phyloP scores from a whole-genome alignment of 2,888 invertebrate genomes.

The Drepanosiphum platanoidis region DNA sequence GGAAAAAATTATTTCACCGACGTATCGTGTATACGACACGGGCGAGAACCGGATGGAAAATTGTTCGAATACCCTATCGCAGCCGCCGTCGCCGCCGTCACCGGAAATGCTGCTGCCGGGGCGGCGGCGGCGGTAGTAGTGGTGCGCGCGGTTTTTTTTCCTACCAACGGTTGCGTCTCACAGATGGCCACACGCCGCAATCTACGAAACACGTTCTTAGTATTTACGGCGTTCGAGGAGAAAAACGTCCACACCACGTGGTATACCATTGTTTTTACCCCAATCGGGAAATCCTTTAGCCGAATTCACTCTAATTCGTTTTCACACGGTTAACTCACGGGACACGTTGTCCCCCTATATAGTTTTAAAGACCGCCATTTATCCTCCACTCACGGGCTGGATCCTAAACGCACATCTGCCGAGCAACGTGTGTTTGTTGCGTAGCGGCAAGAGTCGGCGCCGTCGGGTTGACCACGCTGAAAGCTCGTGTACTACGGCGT shows the following conservation, averaged over 20 bases:
- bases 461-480: constrained; percentile 38
- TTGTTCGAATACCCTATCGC: constrained; percentile 12
- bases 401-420: too few relatives aligned
- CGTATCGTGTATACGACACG: not conserved
- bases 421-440: not conserved
- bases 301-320: too few relatives aligned
- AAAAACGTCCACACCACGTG: not conserved
- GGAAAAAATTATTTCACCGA: constrained; percentile 1
- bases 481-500: constrained; percentile 52
- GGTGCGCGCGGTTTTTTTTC: not conserved
- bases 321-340: too few relatives aligned
- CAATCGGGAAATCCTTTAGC: too few relatives aligned
- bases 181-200: constrained; percentile 10
- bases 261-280: not conserved
- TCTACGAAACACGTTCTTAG: not conserved
- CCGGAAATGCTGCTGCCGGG: constrained; percentile 26
- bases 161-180: not conserved
- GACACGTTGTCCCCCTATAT: too few relatives aligned
- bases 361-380: too few relatives aligned
- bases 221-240: not conserved
- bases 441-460: not conserved
- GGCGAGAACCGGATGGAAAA: constrained; percentile 34
- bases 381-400: too few relatives aligned
- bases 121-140: too few relatives aligned
- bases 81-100: not conserved